Evolutionary conservation across 2,888 invertebrate genomes (phyloP).

Genomic region (Platerodrilus igneus): DNA sequence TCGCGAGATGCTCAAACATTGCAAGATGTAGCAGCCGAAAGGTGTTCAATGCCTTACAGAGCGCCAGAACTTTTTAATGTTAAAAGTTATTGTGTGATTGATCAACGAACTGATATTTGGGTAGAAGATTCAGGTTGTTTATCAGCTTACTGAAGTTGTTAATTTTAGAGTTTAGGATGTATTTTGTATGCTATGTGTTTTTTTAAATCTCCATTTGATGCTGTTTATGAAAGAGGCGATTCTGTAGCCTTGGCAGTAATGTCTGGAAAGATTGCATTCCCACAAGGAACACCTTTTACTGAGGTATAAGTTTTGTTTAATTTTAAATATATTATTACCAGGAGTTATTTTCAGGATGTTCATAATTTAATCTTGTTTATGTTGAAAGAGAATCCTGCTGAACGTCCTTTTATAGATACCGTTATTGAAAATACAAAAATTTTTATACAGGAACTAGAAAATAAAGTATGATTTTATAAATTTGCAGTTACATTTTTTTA

Average conservation of each 20-base stretch:
- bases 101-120: constrained; percentile 85
- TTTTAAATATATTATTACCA: constrained; percentile 2
- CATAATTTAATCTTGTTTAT: constrained; percentile 65
- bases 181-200: constrained; percentile 80
- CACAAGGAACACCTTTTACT: constrained; percentile 61
- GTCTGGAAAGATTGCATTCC: constrained; percentile 68
- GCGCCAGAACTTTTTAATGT: constrained; percentile 86
- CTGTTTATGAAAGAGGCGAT: constrained; percentile 78
- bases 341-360: constrained; percentile 55
- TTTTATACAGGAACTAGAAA: constrained; percentile 55
- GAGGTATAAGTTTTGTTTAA: constrained; percentile 45
- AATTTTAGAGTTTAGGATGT: constrained; percentile 78
- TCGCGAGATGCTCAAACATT: constrained; percentile 64
- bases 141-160: constrained; percentile 12
- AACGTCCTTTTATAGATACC: constrained; percentile 71
- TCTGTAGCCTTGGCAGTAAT: constrained; percentile 82
- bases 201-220: constrained; percentile 81
- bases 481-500: too few relatives aligned
- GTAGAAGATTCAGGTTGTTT: constrained; percentile 53
- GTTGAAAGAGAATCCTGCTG: constrained; percentile 70
- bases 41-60: constrained; percentile 82
- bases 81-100: constrained; percentile 72
- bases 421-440: constrained; percentile 61
- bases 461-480: too few relatives aligned
- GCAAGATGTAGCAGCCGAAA: constrained; percentile 77